A percentile compares a stretch with the other conserved stretches of the same genome.
These are phyloP conservation scores for Spodoptera exigua DNA, from an alignment of 2,888 invertebrate species.

Conservation along the genomic window DNA sequence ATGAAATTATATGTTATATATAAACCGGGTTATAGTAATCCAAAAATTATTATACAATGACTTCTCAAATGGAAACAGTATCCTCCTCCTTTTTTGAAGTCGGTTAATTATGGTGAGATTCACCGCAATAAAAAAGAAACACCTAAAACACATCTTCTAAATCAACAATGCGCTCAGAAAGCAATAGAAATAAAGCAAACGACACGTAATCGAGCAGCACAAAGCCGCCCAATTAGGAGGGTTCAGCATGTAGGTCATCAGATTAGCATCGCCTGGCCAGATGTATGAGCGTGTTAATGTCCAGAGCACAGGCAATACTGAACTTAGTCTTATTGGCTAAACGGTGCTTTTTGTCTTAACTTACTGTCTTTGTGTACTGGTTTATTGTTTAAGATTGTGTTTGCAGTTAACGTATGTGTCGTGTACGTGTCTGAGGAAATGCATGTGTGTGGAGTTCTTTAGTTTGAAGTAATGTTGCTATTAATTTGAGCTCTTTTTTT, in stretches of 20 bases:
- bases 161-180: conserved; percentile 12
- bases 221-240: conserved; percentile 71
- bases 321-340: conserved; percentile 40
- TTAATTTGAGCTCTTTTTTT: background rate
- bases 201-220: conserved; percentile 56
- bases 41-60: no score
- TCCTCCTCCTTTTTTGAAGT: no score
- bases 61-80: no score
- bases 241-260: conserved; percentile 81
- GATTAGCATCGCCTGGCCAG: conserved; percentile 72
- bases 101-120: no score
- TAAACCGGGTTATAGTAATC: no score
- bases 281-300: conserved; percentile 79
- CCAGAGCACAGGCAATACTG: conserved; percentile 72
- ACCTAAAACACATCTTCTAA: background rate
- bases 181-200: conserved; percentile 49
- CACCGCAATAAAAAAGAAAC: no score
- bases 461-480: background rate
- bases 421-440: no score
- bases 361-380: conserved; percentile 13
- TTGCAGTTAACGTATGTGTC: no score
- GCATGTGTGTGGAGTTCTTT: no score
- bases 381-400: conserved; percentile 7
- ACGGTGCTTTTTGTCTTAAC: conserved; percentile 37
- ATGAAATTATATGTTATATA: no score